A percentile compares a stretch with the other conserved stretches of the same genome.
These are phyloP conservation scores for Pomatorhinus ruficollis DNA, from an alignment of 2,113 vertebrate species.

Conservation along the genomic window DNA sequence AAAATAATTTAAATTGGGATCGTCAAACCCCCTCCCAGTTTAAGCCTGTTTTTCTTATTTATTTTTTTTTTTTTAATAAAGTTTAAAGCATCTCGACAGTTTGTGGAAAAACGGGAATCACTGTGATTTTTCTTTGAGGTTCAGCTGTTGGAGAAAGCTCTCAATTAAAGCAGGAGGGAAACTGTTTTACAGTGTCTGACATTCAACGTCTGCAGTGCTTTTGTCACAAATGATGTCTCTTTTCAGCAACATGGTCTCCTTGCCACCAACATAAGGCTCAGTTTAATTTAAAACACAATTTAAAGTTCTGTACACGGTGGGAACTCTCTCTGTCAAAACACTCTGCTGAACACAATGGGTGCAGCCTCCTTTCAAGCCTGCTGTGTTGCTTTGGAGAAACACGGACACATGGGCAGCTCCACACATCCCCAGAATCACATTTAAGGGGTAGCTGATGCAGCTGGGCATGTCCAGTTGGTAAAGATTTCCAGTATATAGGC, in stretches of 20 bases:
- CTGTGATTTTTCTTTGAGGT: slow-evolving; percentile 10
- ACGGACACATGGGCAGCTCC: not conserved
- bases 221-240: slow-evolving; percentile 52
- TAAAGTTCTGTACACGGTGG: slow-evolving; percentile 48
- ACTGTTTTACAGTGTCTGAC: slow-evolving; percentile 20
- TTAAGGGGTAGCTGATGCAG: not conserved
- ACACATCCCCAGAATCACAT: not conserved
- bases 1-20: not conserved
- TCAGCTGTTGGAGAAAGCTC: slow-evolving; percentile 35
- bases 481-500: slow-evolving; percentile 5
- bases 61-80: not conserved
- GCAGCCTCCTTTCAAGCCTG: slow-evolving; percentile 8
- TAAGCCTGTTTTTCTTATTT: no score
- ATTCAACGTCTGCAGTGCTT: not conserved
- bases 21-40: not conserved
- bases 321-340: slow-evolving; percentile 58
- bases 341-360: slow-evolving; percentile 40
- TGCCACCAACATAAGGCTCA: slow-evolving; percentile 37
- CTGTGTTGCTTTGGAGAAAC: not conserved
- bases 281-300: slow-evolving; percentile 66
- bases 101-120: slow-evolving; percentile 26
- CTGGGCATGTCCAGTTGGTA: not conserved
- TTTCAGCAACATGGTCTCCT: slow-evolving; percentile 58
- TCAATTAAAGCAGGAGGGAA: slow-evolving; percentile 60
- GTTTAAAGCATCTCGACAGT: slow-evolving; percentile 8